phyloP scores from a whole-genome alignment of 2,113 vertebrate species.

The Rhodinocichla rosea region DNA sequence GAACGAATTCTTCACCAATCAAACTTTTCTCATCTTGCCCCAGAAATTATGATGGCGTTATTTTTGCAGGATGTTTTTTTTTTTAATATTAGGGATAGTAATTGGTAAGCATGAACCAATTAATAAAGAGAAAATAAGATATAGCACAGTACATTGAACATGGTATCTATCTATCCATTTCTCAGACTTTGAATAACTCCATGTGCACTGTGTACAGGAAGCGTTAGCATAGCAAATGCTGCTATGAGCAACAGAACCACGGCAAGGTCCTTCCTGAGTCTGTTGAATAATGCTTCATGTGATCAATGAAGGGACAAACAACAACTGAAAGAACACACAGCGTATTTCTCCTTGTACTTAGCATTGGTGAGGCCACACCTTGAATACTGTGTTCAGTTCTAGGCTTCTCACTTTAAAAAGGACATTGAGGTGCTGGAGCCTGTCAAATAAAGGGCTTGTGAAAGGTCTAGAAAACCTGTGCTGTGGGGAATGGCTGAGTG shows the following conservation, averaged over 20 bases:
- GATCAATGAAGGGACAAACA: not conserved
- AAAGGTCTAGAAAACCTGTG: not conserved
- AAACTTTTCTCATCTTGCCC: not conserved
- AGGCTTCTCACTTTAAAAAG: not conserved
- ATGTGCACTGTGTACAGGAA: not conserved
- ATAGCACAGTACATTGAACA: not conserved
- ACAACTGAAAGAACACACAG: not conserved
- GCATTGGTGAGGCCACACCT: not conserved
- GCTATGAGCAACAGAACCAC: conserved; percentile 49
- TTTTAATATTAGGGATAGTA: not conserved
- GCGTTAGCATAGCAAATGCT: conserved; percentile 7
- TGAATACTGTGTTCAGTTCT: not conserved
- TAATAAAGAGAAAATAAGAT: not conserved
- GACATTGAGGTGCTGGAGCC: not conserved
- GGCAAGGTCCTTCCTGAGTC: conserved; percentile 31
- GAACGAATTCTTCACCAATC: not conserved
- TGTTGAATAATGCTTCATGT: not conserved
- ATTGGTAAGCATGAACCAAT: not conserved
- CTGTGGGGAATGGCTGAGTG: not conserved
- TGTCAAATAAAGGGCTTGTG: not conserved
- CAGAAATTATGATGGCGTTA: not conserved
- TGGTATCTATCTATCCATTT: not conserved
- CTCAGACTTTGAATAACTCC: not conserved
- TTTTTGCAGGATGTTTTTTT: not conserved
- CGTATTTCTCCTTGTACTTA: not conserved